phyloP scores from a whole-genome alignment of 2,888 invertebrate species.

The Hypomecis punctinalis region DNA sequence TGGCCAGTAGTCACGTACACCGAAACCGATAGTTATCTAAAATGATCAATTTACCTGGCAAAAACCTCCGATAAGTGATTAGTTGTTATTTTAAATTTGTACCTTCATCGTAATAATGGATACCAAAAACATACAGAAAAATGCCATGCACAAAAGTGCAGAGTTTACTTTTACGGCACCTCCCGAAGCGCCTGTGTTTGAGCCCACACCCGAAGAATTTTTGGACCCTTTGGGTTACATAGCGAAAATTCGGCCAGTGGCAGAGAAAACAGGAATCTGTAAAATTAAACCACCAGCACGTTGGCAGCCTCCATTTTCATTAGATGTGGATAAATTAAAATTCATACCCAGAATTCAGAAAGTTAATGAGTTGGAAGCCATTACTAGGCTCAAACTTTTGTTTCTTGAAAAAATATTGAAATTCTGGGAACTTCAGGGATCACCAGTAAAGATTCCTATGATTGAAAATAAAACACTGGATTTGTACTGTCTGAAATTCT shows the following conservation, averaged over 20 bases:
- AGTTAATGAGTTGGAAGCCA: slow-evolving; percentile 86
- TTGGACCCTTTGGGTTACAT: slow-evolving; percentile 90
- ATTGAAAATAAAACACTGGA: slow-evolving; percentile 89
- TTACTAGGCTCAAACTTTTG: slow-evolving; percentile 89
- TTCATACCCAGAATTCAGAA: slow-evolving; percentile 83
- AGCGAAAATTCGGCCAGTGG: slow-evolving; percentile 89
- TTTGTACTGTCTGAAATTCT: slow-evolving; percentile 87
- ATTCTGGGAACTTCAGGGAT: slow-evolving; percentile 90
- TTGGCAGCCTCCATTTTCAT: slow-evolving; percentile 92
- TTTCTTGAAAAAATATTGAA: slow-evolving; percentile 90
- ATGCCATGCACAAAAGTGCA: slow-evolving; percentile 81
- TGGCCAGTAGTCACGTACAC: slow-evolving; percentile 81
- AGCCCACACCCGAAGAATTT: slow-evolving; percentile 90
- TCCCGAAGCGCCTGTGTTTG: slow-evolving; percentile 89
- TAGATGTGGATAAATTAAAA: slow-evolving; percentile 88
- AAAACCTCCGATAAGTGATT: slow-evolving; percentile 11
- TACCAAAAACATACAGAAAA: slow-evolving; percentile 80
- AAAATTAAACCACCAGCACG: slow-evolving; percentile 90
- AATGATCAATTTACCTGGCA: slow-evolving; percentile 19
- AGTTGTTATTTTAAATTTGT: neutral
- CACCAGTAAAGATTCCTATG: slow-evolving; percentile 87
- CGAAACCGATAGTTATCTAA: slow-evolving; percentile 10
- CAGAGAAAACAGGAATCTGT: slow-evolving; percentile 90
- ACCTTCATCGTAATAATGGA: slow-evolving; percentile 62
- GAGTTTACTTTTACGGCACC: slow-evolving; percentile 82